A percentile compares a stretch with the other conserved stretches of the same genome.
phyloP scores from a whole-genome alignment of 1,140 invertebrate genomes.

The Phthorimaea operculella region DNA sequence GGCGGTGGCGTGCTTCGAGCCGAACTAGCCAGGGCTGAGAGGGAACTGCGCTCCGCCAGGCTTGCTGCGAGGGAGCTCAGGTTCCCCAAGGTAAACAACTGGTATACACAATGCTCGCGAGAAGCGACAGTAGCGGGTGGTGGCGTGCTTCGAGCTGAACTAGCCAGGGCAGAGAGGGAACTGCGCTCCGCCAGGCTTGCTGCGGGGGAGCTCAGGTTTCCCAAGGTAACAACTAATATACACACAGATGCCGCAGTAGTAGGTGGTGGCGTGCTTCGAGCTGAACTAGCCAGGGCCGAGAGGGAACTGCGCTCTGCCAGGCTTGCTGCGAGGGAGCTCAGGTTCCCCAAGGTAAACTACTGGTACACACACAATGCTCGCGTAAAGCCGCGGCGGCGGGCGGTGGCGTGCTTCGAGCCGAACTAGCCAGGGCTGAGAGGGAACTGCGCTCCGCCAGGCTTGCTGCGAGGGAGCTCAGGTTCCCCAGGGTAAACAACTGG shows the following conservation, averaged over 20 bases:
- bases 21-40: slow-evolving; percentile 85
- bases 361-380: no score
- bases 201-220: slow-evolving; percentile 90
- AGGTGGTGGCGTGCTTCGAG: slow-evolving; percentile 78
- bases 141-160: slow-evolving; percentile 83
- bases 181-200: slow-evolving; percentile 89
- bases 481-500: slow-evolving; percentile 86
- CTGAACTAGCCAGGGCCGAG: slow-evolving; percentile 86
- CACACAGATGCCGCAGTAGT: slow-evolving; percentile 73
- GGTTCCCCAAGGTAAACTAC: slow-evolving; percentile 85
- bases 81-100: slow-evolving; percentile 77
- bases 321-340: slow-evolving; percentile 87
- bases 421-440: slow-evolving; percentile 84
- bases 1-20: slow-evolving; percentile 80
- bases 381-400: slow-evolving; percentile 74
- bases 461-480: slow-evolving; percentile 89
- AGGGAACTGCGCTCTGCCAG: slow-evolving; percentile 90
- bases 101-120: no score
- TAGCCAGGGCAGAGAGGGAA: slow-evolving; percentile 87
- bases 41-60: slow-evolving; percentile 90
- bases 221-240: slow-evolving; percentile 67
- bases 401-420: slow-evolving; percentile 83
- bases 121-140: slow-evolving; percentile 68
- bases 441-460: slow-evolving; percentile 90
- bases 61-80: slow-evolving; percentile 89